A percentile compares a stretch with the other conserved stretches of the same genome.
phyloP scores from a whole-genome alignment of 2,888 invertebrate species.

The Operophtera brumata region DNA sequence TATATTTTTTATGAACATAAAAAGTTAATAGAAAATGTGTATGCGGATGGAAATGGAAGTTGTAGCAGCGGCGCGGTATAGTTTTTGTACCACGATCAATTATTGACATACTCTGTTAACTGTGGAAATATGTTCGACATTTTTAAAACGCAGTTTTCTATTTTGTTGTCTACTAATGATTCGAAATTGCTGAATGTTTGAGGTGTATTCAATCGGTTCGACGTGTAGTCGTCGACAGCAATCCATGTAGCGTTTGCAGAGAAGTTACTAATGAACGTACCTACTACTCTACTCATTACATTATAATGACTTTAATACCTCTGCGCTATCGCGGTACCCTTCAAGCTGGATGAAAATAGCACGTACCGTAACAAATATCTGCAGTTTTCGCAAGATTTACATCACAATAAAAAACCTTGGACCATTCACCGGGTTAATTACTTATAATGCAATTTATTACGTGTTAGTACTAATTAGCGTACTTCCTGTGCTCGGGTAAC shows the following conservation, averaged over 20 bases:
- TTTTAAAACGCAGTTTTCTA: slow-evolving; percentile 32
- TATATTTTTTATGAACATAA: background rate
- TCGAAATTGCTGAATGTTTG: slow-evolving; percentile 23
- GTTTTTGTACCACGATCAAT: slow-evolving; percentile 56
- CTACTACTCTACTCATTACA: background rate
- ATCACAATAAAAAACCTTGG: slow-evolving; percentile 48
- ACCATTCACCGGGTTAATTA: slow-evolving; percentile 50
- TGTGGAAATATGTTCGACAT: slow-evolving; percentile 54
- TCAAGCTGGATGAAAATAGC: background rate
- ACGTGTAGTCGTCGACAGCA: background rate
- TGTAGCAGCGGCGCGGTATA: slow-evolving; percentile 26
- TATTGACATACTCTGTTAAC: slow-evolving; percentile 75
- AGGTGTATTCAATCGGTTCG: slow-evolving; percentile 3
- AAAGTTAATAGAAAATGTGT: slow-evolving; percentile 33
- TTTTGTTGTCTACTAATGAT: slow-evolving; percentile 17
- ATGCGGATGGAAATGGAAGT: slow-evolving; percentile 54
- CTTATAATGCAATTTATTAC: slow-evolving; percentile 53
- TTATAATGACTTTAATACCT: background rate
- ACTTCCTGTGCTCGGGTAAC: slow-evolving; percentile 50
- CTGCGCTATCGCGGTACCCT: background rate
- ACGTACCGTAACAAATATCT: slow-evolving; percentile 1
- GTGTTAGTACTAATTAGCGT: slow-evolving; percentile 54
- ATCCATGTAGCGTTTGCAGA: background rate
- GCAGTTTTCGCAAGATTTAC: slow-evolving; percentile 27
- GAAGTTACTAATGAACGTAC: background rate